Evolutionary conservation across 2,888 invertebrate genomes (phyloP).

Genomic region (Zhuqinia jingwanae): DNA sequence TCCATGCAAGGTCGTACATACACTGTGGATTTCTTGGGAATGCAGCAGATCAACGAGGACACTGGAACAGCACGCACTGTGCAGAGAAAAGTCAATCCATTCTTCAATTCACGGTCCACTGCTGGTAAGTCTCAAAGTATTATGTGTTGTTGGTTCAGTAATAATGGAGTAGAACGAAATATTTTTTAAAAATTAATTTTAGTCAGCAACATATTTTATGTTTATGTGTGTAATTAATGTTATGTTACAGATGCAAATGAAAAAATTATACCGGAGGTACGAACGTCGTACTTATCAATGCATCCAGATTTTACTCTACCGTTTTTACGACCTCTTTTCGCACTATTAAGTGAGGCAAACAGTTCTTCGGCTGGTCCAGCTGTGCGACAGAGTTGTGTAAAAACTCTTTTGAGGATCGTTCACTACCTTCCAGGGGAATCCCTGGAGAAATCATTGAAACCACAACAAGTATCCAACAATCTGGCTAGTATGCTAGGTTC

Average conservation of each 20-base stretch:
- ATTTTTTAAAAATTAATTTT: background rate
- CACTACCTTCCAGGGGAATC: conserved; percentile 95
- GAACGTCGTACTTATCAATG: conserved; percentile 87
- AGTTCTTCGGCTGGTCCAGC: conserved; percentile 99
- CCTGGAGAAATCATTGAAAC: conserved; percentile 86
- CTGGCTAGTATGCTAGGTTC: conserved; percentile 99
- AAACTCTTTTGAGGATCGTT: conserved; percentile 97
- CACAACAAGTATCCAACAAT: conserved; percentile 94
- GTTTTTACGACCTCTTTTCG: conserved; percentile 91
- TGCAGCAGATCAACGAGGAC: conserved; percentile 99
- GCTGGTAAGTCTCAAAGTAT: conserved; percentile 65
- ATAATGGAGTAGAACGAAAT: background rate
- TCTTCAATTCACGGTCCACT: conserved; percentile 75
- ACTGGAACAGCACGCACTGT: conserved; percentile 96
- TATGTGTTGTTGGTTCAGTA: background rate
- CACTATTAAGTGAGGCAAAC: conserved; percentile 98
- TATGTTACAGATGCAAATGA: conserved; percentile 35
- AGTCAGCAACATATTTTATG: too few relatives aligned
- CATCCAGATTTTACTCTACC: conserved; percentile 87
- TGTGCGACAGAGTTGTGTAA: conserved; percentile 97
- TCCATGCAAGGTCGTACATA: conserved; percentile 96
- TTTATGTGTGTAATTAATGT: too few relatives aligned
- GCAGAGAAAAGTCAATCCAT: conserved; percentile 85
- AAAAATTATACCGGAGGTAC: conserved; percentile 83
- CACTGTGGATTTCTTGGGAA: conserved; percentile 97